These are phyloP conservation scores for Augiades crinisus DNA, from an alignment of 2,888 invertebrate species.

Conservation along the genomic window DNA sequence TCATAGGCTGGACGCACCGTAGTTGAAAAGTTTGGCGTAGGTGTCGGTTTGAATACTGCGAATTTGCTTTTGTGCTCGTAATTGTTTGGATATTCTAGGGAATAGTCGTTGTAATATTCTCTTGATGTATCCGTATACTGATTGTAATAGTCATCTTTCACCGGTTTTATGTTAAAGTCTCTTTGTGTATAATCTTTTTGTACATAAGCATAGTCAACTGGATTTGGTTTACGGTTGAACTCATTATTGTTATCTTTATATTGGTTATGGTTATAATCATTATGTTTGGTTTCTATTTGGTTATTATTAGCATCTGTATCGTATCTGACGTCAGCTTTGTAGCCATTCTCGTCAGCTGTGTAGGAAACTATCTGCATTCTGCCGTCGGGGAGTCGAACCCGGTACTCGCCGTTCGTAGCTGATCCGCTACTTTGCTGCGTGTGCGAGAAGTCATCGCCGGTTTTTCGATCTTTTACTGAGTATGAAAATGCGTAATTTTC, in stretches of 20 bases:
- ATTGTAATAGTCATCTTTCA: constrained; percentile 43
- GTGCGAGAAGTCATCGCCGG: constrained; percentile 86
- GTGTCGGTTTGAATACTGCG: constrained; percentile 13
- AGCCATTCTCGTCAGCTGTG: constrained; percentile 84
- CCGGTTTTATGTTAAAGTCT: constrained; percentile 29
- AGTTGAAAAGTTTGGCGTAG: constrained; percentile 28
- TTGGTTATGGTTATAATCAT: constrained; percentile 9
- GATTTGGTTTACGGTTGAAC: constrained; percentile 11
- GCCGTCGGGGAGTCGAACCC: constrained; percentile 85
- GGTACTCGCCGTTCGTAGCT: constrained; percentile 85
- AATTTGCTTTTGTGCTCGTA: constrained; percentile 32
- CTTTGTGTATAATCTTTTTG: constrained; percentile 32
- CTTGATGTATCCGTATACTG: constrained; percentile 53
- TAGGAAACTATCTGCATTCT: constrained; percentile 85
- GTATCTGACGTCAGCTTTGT: constrained; percentile 85
- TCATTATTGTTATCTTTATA: constrained; percentile 12
- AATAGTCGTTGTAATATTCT: constrained; percentile 62
- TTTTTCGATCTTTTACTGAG: constrained; percentile 81
- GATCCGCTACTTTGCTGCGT: constrained; percentile 82
- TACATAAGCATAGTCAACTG: constrained; percentile 25
- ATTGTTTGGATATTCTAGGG: constrained; percentile 40
- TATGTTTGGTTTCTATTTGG: constrained; percentile 17
- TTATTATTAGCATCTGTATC: constrained; percentile 51
- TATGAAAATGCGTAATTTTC: constrained; percentile 85
- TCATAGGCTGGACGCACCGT: constrained; percentile 42